Conservation (phyloP, 2,888 invertebrate genomes). For the Parnassius apollo region DNA sequence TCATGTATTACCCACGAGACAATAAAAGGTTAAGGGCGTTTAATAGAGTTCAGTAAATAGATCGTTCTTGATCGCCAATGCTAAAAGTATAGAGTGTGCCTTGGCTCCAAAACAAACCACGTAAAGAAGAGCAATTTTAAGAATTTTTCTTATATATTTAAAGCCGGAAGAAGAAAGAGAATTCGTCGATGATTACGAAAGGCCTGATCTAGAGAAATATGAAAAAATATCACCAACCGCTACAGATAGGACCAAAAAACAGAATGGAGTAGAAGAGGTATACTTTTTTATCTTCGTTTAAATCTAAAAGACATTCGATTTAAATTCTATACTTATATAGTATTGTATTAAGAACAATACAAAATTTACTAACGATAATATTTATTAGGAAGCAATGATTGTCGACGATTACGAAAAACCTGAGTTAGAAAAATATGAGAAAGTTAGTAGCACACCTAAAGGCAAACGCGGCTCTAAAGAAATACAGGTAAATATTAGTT, state of each 20-base stretch:
- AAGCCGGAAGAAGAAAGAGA: constrained; percentile 76
- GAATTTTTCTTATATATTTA: constrained; percentile 32
- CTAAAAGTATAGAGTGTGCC: too few species aligned
- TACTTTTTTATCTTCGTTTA: background rate
- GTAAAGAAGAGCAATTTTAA: background rate
- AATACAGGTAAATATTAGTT: constrained; percentile 53
- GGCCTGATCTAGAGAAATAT: constrained; percentile 86
- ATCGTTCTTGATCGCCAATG: too few species aligned
- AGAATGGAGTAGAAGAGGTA: constrained; percentile 73
- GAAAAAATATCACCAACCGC: constrained; percentile 79
- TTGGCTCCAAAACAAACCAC: too few species aligned
- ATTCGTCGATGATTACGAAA: constrained; percentile 86
- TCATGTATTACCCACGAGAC: too few species aligned
- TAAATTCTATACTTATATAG: too few species aligned
- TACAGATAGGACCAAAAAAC: constrained; percentile 64
- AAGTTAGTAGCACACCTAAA: constrained; percentile 67
- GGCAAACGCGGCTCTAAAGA: constrained; percentile 67
- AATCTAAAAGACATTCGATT: too few species aligned
- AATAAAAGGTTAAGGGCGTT: too few species aligned
- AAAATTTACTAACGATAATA: constrained; percentile 9
- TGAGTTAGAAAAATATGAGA: constrained; percentile 85
- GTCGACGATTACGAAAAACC: constrained; percentile 88
- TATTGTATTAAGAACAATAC: background rate
- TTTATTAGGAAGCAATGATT: constrained; percentile 71
- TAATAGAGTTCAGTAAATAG: too few species aligned